These are phyloP conservation scores for Hoplostethus mediterraneus DNA, from an alignment of 2,797 vertebrate genomes.

Conservation along the genomic window DNA sequence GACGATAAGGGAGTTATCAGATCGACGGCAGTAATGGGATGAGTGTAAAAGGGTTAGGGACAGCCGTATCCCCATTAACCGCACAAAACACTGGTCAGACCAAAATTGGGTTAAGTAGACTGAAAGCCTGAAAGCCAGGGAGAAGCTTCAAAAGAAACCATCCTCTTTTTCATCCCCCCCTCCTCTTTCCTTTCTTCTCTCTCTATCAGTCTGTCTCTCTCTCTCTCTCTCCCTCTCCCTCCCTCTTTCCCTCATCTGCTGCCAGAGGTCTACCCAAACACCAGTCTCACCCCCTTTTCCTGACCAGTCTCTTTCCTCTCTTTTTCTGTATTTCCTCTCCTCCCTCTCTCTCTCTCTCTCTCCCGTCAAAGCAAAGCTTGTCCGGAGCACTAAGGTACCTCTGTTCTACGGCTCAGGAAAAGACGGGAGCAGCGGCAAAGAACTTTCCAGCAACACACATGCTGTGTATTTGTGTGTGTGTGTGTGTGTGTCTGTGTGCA, in stretches of 20 bases:
- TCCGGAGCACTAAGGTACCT: conserved; percentile 77
- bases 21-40: conserved; percentile 40
- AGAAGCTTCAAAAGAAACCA: conserved; percentile 37
- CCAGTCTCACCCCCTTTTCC: conserved; percentile 64
- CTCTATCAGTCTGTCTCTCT: conserved; percentile 3
- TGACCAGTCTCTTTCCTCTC: conserved; percentile 63
- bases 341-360: conserved; percentile 61
- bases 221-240: not conserved
- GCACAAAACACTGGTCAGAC: conserved; percentile 38
- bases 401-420: conserved; percentile 76
- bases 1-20: conserved; percentile 51
- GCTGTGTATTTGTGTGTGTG: conserved; percentile 39
- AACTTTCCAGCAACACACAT: conserved; percentile 71
- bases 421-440: conserved; percentile 62
- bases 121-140: conserved; percentile 38
- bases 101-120: conserved; percentile 42
- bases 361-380: conserved; percentile 76
- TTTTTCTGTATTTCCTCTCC: conserved; percentile 74
- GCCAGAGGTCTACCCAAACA: conserved; percentile 45
- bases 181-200: not conserved
- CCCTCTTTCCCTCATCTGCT: conserved; percentile 46
- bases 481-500: conserved; percentile 35
- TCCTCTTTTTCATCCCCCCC: conserved; percentile 26
- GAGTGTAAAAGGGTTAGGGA: conserved; percentile 31
- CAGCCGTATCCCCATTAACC: conserved; percentile 25